Evolutionary conservation across 2,888 invertebrate genomes (phyloP).

Genomic region (Drosophila maculinotata): DNA sequence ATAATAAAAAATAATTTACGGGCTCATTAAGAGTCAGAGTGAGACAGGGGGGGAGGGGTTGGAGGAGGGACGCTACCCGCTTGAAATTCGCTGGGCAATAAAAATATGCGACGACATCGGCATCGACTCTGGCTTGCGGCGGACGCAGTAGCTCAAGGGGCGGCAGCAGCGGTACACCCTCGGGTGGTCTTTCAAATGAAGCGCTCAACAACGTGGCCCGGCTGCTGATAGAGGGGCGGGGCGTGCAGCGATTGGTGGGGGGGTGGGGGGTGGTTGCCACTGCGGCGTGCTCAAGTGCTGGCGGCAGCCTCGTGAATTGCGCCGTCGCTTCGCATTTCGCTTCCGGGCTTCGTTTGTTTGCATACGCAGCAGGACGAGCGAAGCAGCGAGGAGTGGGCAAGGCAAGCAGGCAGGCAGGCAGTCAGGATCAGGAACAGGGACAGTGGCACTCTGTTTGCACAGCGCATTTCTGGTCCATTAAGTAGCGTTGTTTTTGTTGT

Average conservation of each 20-base stretch:
- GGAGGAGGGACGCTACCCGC: conserved; percentile 37
- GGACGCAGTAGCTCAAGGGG: conserved; percentile 20
- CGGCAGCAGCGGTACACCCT: conserved; percentile 41
- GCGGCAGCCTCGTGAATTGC: conserved; percentile 56
- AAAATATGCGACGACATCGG: conserved; percentile 39
- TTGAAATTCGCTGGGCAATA: conserved; percentile 57
- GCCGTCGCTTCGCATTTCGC: conserved; percentile 67
- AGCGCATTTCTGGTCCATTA: conserved; percentile 81
- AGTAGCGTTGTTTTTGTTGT: conserved; percentile 59
- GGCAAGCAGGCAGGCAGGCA: conserved; percentile 1
- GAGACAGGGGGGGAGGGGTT: not conserved
- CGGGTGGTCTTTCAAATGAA: conserved; percentile 56
- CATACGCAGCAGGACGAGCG: conserved; percentile 72
- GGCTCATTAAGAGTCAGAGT: conserved; percentile 70
- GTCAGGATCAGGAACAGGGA: conserved; percentile 10
- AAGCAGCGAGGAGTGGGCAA: not conserved
- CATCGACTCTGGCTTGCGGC: conserved; percentile 19
- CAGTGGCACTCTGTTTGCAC: conserved; percentile 62
- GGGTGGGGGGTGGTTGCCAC: conserved; percentile 33
- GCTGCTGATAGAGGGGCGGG: conserved; percentile 1
- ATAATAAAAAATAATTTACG: conserved; percentile 81
- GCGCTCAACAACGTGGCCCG: conserved; percentile 43
- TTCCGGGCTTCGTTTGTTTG: conserved; percentile 77
- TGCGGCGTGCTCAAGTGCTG: conserved; percentile 76
- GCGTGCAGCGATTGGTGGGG: not conserved